phyloP scores from a whole-genome alignment of 2,888 invertebrate genomes.

The Xiphydria camelus region DNA sequence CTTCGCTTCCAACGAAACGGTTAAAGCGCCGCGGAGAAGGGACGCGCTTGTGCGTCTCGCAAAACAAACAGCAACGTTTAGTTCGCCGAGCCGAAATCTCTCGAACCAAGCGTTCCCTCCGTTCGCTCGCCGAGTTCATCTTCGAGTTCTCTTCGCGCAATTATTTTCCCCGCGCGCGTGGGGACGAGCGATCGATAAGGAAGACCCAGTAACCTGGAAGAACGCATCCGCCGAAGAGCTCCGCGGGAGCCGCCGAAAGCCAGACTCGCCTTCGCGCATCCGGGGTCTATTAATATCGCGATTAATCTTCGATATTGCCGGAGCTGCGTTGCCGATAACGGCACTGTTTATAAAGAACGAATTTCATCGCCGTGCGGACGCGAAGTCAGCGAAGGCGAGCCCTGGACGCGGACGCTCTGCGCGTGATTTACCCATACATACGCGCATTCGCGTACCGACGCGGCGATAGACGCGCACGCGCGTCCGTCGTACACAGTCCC shows the following conservation, averaged over 20 bases:
- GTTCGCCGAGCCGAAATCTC: too few relatives aligned
- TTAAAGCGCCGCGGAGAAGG: too few relatives aligned
- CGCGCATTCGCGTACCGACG: neutral
- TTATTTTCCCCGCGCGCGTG: neutral
- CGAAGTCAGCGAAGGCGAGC: too few relatives aligned
- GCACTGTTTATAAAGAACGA: neutral
- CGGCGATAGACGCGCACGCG: neutral
- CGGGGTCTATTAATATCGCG: neutral
- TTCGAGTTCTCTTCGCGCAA: too few relatives aligned
- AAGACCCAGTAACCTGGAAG: neutral
- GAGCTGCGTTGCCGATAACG: neutral
- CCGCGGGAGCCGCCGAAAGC: too few relatives aligned
- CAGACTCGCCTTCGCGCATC: too few relatives aligned
- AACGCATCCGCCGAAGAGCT: neutral
- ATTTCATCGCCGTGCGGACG: conserved; percentile 1
- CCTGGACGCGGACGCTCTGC: neutral
- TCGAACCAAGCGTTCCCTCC: too few relatives aligned
- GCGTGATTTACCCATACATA: neutral
- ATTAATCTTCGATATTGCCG: neutral
- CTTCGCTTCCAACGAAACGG: too few relatives aligned
- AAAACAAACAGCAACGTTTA: too few relatives aligned
- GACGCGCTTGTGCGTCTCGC: too few relatives aligned
- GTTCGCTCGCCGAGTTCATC: too few relatives aligned
- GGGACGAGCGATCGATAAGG: neutral
- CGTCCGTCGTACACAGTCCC: neutral